phyloP scores from a whole-genome alignment of 2,888 invertebrate species.

The Laothoe populi region DNA sequence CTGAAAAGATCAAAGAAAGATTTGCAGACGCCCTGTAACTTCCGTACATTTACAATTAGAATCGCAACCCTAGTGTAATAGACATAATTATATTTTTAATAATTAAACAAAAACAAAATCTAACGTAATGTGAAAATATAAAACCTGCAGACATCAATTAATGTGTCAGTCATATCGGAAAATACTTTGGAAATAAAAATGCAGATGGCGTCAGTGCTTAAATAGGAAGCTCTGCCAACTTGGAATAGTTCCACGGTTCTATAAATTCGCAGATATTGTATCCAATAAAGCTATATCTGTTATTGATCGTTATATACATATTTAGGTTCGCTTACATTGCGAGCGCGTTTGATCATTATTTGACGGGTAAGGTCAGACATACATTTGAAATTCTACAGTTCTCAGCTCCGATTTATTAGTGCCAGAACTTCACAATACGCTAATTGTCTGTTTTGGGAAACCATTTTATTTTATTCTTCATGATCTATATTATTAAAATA shows the following conservation, averaged over 20 bases:
- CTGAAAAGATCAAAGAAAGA: too few species aligned
- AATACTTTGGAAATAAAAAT: conserved; percentile 5
- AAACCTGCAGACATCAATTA: background rate
- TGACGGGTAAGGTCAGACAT: background rate
- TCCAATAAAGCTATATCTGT: conserved; percentile 17
- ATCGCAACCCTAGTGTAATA: too few species aligned
- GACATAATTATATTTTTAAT: too few species aligned
- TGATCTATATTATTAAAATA: too few species aligned
- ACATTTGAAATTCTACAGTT: background rate
- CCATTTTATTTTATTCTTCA: too few species aligned
- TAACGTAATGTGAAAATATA: background rate
- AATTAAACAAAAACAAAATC: background rate
- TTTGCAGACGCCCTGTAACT: too few species aligned
- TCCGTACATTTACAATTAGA: too few species aligned
- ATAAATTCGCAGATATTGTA: conserved; percentile 9
- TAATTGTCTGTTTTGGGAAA: background rate
- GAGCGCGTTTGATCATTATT: background rate
- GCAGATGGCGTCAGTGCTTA: conserved; percentile 9
- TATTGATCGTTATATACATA: conserved; percentile 18
- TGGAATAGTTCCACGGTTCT: conserved; percentile 26
- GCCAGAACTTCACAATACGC: background rate
- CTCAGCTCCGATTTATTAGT: background rate
- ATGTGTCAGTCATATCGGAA: conserved; percentile 9
- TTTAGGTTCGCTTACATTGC: conserved; percentile 20
- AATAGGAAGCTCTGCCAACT: conserved; percentile 22